A percentile compares a stretch with the other conserved stretches of the same genome.
Evolutionary conservation across 2,888 invertebrate genomes (phyloP).

Genomic region (Sesia bembeciformis): DNA sequence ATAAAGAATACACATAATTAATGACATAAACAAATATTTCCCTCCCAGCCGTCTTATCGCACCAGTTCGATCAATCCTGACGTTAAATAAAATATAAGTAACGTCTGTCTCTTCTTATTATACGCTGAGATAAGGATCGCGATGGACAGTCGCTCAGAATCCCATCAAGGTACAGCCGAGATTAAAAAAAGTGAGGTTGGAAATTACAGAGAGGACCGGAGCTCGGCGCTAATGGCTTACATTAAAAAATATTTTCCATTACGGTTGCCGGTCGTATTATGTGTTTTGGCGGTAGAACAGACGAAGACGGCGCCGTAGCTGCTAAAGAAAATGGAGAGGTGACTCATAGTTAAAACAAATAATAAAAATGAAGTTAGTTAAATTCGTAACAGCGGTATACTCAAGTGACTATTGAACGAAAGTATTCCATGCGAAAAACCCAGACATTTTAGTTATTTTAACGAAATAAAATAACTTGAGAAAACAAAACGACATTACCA

Average conservation of each 20-base stretch:
- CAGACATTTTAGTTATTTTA: conserved; percentile 8
- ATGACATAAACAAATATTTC: conserved; percentile 64
- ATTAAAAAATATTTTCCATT: conserved; percentile 69
- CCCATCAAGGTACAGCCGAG: conserved; percentile 59
- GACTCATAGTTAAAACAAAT: conserved; percentile 23
- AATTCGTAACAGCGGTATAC: conserved; percentile 19
- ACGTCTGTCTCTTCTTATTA: conserved; percentile 72
- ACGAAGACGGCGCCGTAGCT: conserved; percentile 23
- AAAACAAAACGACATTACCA: conserved; percentile 29
- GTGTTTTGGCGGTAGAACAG: conserved; percentile 29
- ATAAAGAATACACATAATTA: conserved; percentile 35
- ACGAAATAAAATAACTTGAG: conserved; percentile 34
- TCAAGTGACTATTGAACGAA: conserved; percentile 21
- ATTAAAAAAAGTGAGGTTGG: conserved; percentile 56
- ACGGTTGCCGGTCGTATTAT: conserved; percentile 46
- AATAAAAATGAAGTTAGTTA: conserved; percentile 6
- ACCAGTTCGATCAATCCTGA: conserved; percentile 64
- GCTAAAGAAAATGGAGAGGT: conserved; percentile 29
- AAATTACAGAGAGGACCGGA: conserved; percentile 64
- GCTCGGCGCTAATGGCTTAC: conserved; percentile 60
- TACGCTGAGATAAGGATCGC: conserved; percentile 63
- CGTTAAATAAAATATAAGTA: conserved; percentile 71
- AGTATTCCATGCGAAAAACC: conserved; percentile 16
- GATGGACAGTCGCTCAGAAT: conserved; percentile 66
- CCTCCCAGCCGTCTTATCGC: conserved; percentile 48